These are phyloP conservation scores for Tenrec ecaudatus DNA, from an alignment of 2,113 vertebrate species.

Conservation along the genomic window DNA sequence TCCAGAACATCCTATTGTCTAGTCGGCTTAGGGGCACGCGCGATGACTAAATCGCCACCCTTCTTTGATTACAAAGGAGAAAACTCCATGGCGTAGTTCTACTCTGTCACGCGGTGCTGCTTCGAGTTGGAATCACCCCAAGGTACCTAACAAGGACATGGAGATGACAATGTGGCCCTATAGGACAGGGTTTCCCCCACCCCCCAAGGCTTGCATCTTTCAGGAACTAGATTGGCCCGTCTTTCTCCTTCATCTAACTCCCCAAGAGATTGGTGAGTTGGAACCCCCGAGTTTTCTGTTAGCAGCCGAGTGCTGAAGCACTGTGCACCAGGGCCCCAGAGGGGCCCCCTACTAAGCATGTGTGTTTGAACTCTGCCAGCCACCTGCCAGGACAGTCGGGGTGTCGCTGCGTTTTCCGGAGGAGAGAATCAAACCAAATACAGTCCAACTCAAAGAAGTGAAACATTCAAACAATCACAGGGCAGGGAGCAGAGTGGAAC, in stretches of 20 bases:
- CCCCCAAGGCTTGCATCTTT: neutral
- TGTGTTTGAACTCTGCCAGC: neutral
- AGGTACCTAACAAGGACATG: neutral
- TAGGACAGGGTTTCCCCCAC: neutral
- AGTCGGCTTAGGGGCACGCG: neutral
- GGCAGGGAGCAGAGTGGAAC: neutral
- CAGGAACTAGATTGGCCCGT: neutral
- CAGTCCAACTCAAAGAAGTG: neutral
- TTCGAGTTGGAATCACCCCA: neutral
- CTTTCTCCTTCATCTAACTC: neutral
- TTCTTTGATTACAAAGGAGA: neutral
- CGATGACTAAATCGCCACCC: neutral
- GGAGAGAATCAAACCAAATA: conserved; percentile 16
- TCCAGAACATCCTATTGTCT: neutral
- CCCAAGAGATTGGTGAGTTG: neutral
- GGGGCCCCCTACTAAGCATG: neutral
- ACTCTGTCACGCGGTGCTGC: neutral
- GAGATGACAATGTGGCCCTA: neutral
- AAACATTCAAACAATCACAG: neutral
- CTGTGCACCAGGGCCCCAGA: neutral
- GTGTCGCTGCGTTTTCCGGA: neutral
- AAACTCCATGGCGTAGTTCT: neutral
- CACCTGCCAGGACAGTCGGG: neutral
- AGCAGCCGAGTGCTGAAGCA: neutral
- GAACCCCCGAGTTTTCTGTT: neutral